Conservation (phyloP, 2,888 invertebrate genomes). For the Chironomus tentans region DNA sequence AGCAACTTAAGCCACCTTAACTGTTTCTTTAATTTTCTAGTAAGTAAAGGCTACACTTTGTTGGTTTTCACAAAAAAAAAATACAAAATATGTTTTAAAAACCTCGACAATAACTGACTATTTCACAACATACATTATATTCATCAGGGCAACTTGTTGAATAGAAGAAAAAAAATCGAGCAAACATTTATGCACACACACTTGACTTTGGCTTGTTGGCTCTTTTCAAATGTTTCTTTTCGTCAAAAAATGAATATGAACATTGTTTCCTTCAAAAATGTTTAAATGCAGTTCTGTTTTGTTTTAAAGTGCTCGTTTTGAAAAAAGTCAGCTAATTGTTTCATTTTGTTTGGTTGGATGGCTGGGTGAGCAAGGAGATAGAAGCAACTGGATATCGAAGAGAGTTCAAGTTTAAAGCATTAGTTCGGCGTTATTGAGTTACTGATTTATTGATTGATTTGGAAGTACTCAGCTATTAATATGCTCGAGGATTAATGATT, state of each 20-base stretch:
- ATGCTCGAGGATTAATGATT: no score
- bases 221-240: background rate
- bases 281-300: no score
- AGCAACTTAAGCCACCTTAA: background rate
- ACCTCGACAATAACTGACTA: background rate
- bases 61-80: background rate
- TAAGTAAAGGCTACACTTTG: background rate
- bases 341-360: no score
- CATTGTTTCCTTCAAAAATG: background rate
- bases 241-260: background rate
- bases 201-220: background rate
- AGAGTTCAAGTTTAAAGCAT: no score
- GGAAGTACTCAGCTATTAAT: no score
- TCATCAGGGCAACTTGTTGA: slow-evolving; percentile 1
- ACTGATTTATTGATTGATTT: no score
- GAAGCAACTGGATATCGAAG: no score
- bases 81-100: background rate
- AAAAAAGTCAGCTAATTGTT: no score
- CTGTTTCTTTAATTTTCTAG: background rate
- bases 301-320: no score
- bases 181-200: background rate
- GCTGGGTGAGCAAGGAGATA: no score
- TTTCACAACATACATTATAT: background rate
- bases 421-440: no score
- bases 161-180: background rate